Conservation (phyloP, 2,113 vertebrate genomes). For the Elanus axillaris region DNA sequence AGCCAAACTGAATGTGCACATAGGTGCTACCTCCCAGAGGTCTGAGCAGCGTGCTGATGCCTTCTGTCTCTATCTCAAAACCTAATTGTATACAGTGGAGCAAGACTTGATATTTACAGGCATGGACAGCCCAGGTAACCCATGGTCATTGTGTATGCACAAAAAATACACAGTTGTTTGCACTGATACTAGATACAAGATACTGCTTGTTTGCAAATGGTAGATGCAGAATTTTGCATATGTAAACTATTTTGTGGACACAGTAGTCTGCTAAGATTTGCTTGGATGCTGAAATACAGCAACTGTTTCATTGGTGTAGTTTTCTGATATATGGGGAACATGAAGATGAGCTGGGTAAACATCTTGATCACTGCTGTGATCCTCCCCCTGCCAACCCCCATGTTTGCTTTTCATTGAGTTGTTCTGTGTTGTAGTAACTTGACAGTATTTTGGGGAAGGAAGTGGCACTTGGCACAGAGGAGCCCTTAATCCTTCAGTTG, state of each 20-base stretch:
- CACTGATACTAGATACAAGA: too few species aligned
- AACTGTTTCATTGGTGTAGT: neutral
- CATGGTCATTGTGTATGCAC: neutral
- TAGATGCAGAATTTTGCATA: neutral
- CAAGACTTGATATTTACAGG: neutral
- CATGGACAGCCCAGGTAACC: neutral
- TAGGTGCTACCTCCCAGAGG: neutral
- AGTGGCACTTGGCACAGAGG: neutral
- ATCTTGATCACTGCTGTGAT: neutral
- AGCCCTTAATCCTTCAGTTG: neutral
- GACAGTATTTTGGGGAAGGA: neutral
- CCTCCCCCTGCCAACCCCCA: rapidly evolving
- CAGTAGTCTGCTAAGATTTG: neutral
- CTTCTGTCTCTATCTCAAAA: neutral
- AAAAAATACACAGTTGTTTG: neutral
- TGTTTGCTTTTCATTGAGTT: neutral
- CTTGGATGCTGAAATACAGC: neutral
- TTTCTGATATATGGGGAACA: neutral
- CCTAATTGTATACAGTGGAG: neutral
- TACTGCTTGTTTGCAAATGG: neutral
- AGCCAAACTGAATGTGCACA: neutral
- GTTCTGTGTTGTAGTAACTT: neutral
- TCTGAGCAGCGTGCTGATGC: neutral
- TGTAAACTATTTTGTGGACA: neutral
- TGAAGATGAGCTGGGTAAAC: neutral